Evolutionary conservation across 2,888 invertebrate species (phyloP).

Genomic region (Glaucopsyche alexis): DNA sequence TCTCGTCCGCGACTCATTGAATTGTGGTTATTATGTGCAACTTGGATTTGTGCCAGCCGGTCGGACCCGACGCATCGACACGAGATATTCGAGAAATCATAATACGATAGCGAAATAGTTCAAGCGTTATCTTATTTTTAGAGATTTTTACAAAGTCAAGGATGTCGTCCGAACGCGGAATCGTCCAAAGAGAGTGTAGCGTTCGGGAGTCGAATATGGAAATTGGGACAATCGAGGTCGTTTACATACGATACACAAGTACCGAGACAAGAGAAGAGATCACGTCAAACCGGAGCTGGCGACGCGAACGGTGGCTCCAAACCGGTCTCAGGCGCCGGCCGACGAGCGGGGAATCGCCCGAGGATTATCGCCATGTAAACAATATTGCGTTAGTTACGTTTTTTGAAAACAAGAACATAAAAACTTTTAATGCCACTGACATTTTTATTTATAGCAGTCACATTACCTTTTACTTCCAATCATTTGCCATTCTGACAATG

Average conservation of each 20-base stretch:
- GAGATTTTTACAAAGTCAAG: slow-evolving; percentile 54
- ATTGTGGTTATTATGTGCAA: slow-evolving; percentile 80
- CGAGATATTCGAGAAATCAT: slow-evolving; percentile 74
- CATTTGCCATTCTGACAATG: slow-evolving; percentile 8
- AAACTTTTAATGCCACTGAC: slow-evolving; percentile 14
- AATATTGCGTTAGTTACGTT: slow-evolving; percentile 64
- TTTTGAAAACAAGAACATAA: slow-evolving; percentile 35
- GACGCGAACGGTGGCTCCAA: slow-evolving; percentile 62
- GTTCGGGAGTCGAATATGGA: slow-evolving; percentile 34
- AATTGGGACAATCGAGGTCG: slow-evolving; percentile 62
- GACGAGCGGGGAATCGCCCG: slow-evolving; percentile 55
- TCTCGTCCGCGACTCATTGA: slow-evolving; percentile 79
- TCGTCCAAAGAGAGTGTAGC: slow-evolving; percentile 17
- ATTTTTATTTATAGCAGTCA: slow-evolving; percentile 12
- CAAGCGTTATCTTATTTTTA: slow-evolving; percentile 46
- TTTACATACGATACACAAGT: slow-evolving; percentile 71
- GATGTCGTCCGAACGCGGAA: slow-evolving; percentile 43
- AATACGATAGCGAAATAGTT: slow-evolving; percentile 42
- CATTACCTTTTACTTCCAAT: slow-evolving; percentile 16
- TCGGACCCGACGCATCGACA: slow-evolving; percentile 69
- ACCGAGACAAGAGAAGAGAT: slow-evolving; percentile 71
- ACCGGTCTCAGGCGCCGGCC: slow-evolving; percentile 76
- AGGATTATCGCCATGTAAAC: slow-evolving; percentile 75
- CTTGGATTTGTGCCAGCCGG: slow-evolving; percentile 75
- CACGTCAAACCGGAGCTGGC: slow-evolving; percentile 74